Conservation (phyloP, 2,888 invertebrate species). For the Penaeus monodon region DNA sequence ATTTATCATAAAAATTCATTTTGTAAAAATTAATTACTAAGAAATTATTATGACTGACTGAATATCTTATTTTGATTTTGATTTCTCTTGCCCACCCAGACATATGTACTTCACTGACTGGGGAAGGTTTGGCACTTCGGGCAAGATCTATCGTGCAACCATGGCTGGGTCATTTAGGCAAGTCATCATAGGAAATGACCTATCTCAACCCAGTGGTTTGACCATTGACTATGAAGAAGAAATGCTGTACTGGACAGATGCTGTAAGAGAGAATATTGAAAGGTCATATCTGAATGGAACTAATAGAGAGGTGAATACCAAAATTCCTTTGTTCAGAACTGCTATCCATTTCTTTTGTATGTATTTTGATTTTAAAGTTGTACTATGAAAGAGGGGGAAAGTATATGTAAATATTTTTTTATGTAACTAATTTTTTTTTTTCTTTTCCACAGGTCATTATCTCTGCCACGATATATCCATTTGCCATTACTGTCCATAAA, state of each 20-base stretch:
- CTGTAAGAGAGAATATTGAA: constrained; percentile 94
- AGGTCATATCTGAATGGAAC: constrained; percentile 88
- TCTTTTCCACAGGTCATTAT: constrained; percentile 75
- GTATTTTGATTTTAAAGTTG: background rate
- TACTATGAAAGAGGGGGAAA: background rate
- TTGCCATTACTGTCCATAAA: constrained; percentile 90
- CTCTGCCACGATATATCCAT: constrained; percentile 93
- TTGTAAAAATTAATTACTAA: too few species aligned
- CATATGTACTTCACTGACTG: constrained; percentile 92
- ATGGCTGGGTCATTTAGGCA: constrained; percentile 95
- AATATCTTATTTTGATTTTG: background rate
- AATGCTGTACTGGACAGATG: constrained; percentile 93
- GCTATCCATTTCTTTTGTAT: too few species aligned
- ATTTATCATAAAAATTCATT: too few species aligned
- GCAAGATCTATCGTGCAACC: constrained; percentile 93
- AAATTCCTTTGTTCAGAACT: background rate
- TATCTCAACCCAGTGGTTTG: constrained; percentile 95
- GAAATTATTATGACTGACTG: too few species aligned
- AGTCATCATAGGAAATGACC: constrained; percentile 85
- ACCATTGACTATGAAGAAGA: constrained; percentile 93
- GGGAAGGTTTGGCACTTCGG: constrained; percentile 92
- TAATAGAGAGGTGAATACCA: constrained; percentile 77
- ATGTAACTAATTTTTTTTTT: background rate
- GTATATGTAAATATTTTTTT: background rate
- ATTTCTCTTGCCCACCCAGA: constrained; percentile 44